Conservation (phyloP, 1,140 invertebrate species). For the Choristoneura fumiferana region DNA sequence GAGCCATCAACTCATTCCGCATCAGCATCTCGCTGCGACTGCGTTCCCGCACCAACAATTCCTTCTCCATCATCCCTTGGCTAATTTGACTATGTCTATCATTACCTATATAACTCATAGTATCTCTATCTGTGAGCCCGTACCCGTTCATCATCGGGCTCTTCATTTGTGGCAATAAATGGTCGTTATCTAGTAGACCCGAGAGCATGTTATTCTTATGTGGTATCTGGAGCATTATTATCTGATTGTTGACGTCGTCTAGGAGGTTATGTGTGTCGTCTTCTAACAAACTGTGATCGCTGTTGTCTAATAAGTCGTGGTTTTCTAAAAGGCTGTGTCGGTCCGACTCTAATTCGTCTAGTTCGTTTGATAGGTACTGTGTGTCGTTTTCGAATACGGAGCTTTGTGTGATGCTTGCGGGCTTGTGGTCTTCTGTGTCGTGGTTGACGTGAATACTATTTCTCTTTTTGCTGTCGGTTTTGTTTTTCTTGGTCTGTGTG, state of each 20-base stretch:
- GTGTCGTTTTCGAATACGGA: constrained; percentile 69
- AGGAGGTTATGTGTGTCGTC: constrained; percentile 69
- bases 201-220: constrained; percentile 70
- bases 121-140: constrained; percentile 59
- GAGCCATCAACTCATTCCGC: constrained; percentile 59
- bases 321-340: constrained; percentile 74
- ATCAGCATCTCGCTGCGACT: constrained; percentile 58
- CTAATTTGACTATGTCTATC: constrained; percentile 70
- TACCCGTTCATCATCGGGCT: constrained; percentile 57
- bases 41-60: constrained; percentile 54
- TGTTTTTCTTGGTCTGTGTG: constrained; percentile 50
- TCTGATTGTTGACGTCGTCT: constrained; percentile 59
- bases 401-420: constrained; percentile 41
- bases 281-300: constrained; percentile 69
- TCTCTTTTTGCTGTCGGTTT: constrained; percentile 61
- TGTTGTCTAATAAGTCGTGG: constrained; percentile 69
- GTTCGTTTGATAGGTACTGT: constrained; percentile 72
- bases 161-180: constrained; percentile 52
- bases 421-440: constrained; percentile 37
- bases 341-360: constrained; percentile 72
- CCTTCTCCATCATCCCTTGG: constrained; percentile 60
- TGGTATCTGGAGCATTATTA: constrained; percentile 67
- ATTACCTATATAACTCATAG: constrained; percentile 54
- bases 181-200: constrained; percentile 56
- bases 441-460: constrained; percentile 51